Conservation (phyloP, 1,140 invertebrate genomes). For the Metopolophium dirhodum region DNA sequence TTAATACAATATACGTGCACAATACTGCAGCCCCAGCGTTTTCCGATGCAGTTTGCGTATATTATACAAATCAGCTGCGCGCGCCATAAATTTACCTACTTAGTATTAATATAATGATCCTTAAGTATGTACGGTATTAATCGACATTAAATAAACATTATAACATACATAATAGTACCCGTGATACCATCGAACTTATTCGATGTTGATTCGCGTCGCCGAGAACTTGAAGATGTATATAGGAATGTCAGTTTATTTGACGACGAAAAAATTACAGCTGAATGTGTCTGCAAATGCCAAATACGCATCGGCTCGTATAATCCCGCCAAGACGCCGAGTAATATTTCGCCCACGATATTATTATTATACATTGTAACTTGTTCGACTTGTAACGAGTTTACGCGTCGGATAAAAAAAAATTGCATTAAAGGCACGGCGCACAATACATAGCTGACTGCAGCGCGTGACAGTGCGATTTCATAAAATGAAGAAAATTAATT, state of each 20-base stretch:
- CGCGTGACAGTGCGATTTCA: neutral
- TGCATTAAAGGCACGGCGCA: neutral
- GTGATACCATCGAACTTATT: neutral
- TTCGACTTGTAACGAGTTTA: neutral
- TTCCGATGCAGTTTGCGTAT: neutral
- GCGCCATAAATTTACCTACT: too few relatives aligned
- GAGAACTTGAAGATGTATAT: neutral
- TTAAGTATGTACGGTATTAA: neutral
- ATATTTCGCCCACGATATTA: neutral
- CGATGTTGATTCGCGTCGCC: neutral
- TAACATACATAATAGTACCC: neutral
- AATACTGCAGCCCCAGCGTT: neutral
- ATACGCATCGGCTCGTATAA: neutral
- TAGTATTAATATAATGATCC: too few relatives aligned
- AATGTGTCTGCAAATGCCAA: neutral
- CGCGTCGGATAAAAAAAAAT: neutral
- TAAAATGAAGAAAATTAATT: neutral
- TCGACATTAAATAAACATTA: neutral
- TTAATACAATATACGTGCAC: neutral
- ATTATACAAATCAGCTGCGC: neutral
- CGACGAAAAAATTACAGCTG: neutral
- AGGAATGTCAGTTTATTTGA: neutral
- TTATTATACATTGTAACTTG: neutral
- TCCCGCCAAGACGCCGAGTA: neutral
- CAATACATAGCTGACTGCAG: neutral